Evolutionary conservation across 2,888 invertebrate species (phyloP).

Genomic region (Drosophila villosipedis): DNA sequence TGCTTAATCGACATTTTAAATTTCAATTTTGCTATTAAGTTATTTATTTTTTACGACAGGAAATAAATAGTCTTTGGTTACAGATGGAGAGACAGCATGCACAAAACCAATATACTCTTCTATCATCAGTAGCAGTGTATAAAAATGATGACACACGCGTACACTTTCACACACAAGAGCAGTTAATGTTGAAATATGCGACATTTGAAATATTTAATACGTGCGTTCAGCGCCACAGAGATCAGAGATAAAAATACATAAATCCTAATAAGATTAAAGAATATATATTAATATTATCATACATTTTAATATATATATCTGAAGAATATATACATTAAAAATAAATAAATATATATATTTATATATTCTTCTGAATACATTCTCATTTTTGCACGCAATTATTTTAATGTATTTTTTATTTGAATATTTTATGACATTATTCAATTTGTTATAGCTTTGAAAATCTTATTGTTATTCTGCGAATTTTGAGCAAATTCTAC

Average conservation of each 20-base stretch:
- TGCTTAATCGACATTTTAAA: background rate
- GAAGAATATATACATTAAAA: constrained; percentile 4
- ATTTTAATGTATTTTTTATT: constrained; percentile 11
- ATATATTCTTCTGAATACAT: background rate
- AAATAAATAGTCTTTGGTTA: background rate
- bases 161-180: constrained; percentile 4
- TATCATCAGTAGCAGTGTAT: background rate
- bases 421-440: background rate
- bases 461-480: background rate
- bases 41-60: background rate
- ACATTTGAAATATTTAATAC: constrained; percentile 59
- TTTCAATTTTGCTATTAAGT: background rate
- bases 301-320: constrained; percentile 1
- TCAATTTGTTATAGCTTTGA: too few relatives aligned
- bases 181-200: constrained; percentile 43
- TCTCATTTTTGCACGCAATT: constrained; percentile 7
- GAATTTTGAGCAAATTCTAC: background rate
- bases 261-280: constrained; percentile 10
- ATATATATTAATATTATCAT: constrained; percentile 1
- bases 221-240: constrained; percentile 32
- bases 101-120: background rate
- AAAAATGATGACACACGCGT: constrained; percentile 15
- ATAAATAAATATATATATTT: background rate
- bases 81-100: background rate
- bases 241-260: constrained; percentile 38